Conservation (phyloP, 1,140 invertebrate species). For the Semibalanus balanoides region DNA sequence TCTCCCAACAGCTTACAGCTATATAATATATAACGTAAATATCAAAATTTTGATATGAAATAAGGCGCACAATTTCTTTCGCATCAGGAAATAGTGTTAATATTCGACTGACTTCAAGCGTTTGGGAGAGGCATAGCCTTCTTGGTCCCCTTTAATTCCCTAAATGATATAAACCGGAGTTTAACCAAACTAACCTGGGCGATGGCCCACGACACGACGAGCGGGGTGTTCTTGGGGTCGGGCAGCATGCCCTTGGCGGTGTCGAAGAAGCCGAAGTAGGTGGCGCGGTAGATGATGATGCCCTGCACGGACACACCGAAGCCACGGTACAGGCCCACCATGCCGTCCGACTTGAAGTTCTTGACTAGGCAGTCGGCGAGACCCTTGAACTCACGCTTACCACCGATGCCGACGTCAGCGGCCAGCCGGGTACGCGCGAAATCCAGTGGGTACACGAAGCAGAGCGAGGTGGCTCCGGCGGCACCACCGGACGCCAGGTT, state of each 20-base stretch:
- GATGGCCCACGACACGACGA: conserved; percentile 73
- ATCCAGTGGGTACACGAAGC: conserved; percentile 90
- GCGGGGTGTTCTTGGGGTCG: conserved; percentile 65
- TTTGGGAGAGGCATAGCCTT: too few relatives aligned
- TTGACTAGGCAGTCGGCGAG: conserved; percentile 72
- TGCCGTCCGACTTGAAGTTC: conserved; percentile 74
- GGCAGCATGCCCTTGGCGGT: conserved; percentile 73
- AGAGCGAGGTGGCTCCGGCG: conserved; percentile 80
- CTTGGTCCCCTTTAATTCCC: too few relatives aligned
- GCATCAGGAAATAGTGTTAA: too few relatives aligned
- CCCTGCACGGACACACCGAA: conserved; percentile 85
- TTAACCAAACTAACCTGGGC: conserved; percentile 43
- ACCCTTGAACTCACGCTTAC: conserved; percentile 69
- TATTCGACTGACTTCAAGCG: too few relatives aligned
- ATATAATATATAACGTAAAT: too few relatives aligned
- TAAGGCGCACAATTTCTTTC: too few relatives aligned
- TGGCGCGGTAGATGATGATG: conserved; percentile 75
- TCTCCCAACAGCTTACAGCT: too few relatives aligned
- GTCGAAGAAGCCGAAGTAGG: conserved; percentile 92
- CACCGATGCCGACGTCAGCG: conserved; percentile 68
- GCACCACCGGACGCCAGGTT: conserved; percentile 86
- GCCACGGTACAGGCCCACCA: conserved; percentile 75
- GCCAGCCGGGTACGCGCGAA: conserved; percentile 81
- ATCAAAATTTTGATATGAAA: too few relatives aligned
- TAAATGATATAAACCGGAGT: too few relatives aligned